Conservation (phyloP, 2,888 invertebrate species). For the Scaptomyza parva region DNA sequence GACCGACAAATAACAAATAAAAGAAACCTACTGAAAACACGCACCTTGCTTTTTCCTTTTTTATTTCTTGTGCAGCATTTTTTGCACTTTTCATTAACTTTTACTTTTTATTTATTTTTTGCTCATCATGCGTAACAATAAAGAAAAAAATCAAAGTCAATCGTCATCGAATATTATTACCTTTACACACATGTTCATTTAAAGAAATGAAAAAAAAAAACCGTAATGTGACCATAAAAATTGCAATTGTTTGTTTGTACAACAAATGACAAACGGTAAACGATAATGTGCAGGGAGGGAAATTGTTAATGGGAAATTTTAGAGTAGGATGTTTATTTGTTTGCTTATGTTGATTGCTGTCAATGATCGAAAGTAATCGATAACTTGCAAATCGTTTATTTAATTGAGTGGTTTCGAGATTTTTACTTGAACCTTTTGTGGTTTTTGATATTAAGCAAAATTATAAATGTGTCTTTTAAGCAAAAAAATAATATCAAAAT, state of each 20-base stretch:
- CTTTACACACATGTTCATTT: too few species aligned
- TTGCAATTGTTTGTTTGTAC: conserved; percentile 8
- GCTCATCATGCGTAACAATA: conserved; percentile 66
- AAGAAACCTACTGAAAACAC: conserved; percentile 43
- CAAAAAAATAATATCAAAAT: too few species aligned
- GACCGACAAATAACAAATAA: conserved; percentile 38
- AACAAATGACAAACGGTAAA: conserved; percentile 7
- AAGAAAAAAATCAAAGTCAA: conserved; percentile 17
- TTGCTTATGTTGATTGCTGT: background rate
- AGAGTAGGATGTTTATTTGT: conserved; percentile 1
- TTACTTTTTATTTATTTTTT: conserved; percentile 50
- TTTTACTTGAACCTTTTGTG: too few species aligned
- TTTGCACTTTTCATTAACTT: conserved; percentile 49
- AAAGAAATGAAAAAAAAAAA: background rate
- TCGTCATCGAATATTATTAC: conserved; percentile 18
- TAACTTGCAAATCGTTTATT: too few species aligned
- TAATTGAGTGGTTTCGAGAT: too few species aligned
- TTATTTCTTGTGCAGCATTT: conserved; percentile 41
- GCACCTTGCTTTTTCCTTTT: conserved; percentile 68
- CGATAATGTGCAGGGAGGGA: background rate
- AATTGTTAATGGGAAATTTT: conserved; percentile 6
- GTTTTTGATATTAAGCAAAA: too few species aligned
- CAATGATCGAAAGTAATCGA: conserved; percentile 19
- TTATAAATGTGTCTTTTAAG: too few species aligned
- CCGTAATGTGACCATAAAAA: background rate